Evolutionary conservation across 2,888 invertebrate genomes (phyloP), one percentile per base, ranked within the genome.

Genomic region (Phytoseiulus persimilis): DNA sequence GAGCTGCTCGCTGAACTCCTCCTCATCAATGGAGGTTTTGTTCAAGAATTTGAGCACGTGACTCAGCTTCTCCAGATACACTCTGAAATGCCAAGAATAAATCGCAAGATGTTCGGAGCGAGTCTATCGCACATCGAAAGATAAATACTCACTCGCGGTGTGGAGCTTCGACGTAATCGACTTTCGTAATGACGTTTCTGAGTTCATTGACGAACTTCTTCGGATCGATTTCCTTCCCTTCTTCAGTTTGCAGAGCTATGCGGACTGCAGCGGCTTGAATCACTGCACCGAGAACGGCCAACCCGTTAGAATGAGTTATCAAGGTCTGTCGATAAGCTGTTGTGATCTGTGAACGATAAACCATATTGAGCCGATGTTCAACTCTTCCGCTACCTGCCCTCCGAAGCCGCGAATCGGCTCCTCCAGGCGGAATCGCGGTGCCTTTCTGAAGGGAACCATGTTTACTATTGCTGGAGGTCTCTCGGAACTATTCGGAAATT

Each of bases 291-390:
- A 92, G 91, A 90, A 93, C 92, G 0, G 93, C 94, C 33, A 92
- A 91, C 9, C 91, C 91, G 91, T 94, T 92, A 0, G 93, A 91
- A 92, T 96, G 96, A 6, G 96, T 96, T 23, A 96, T 92, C 91
- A 93, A 92, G 0, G 95, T 94, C n/a, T 87, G 87, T 11, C 87
- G 87, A 33, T 87, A 18, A 87, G 87, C 87, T 89, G 83, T 45
- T 83, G 32, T 83, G n/a, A 83, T 32, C 83, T 83, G 83, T 18
- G n/a, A 28, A 89, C 28, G 87, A 31, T n/a, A n/a, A n/a, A n/a
- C n/a, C n/a, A n/a, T n/a, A n/a, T n/a, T n/a, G n/a, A n/a, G n/a
- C n/a, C n/a, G n/a, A n/a, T n/a, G n/a, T n/a, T n/a, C n/a, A n/a
- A n/a, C n/a, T n/a, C n/a, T n/a, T n/a, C n/a, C n/a, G n/a, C n/a